Evolutionary conservation across 2,113 vertebrate species (phyloP).

Genomic region (Seriola aureovittata): DNA sequence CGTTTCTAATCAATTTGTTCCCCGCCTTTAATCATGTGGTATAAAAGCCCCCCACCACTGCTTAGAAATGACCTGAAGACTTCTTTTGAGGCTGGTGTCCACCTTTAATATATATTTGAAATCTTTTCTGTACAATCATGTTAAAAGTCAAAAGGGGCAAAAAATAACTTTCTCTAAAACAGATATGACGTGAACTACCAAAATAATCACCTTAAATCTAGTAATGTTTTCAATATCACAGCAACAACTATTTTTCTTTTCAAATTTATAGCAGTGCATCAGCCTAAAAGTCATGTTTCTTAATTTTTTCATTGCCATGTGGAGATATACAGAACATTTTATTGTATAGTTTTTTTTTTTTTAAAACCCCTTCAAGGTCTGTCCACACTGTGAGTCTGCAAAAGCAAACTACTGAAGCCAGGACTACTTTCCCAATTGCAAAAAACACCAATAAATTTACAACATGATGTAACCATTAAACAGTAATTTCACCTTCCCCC

Average conservation of each 20-base stretch:
- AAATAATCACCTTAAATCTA: background rate
- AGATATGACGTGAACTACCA: background rate
- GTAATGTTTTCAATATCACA: background rate
- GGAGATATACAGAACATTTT: no score
- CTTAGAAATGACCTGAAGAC: slow-evolving; percentile 6
- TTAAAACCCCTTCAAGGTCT: no score
- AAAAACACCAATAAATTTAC: slow-evolving; percentile 11
- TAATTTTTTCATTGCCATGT: no score
- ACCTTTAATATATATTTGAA: background rate
- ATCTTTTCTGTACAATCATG: background rate
- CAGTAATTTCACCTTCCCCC: background rate
- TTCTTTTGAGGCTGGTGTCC: background rate
- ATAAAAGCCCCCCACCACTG: slow-evolving; percentile 20
- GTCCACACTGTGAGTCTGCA: background rate
- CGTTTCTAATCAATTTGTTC: slow-evolving; percentile 54
- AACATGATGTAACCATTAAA: background rate
- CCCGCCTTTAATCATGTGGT: slow-evolving; percentile 49
- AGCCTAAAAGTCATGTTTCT: no score
- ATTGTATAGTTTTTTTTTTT: no score
- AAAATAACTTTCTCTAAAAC: background rate
- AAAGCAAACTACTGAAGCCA: background rate
- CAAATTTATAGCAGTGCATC: no score
- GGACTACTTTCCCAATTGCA: no score
- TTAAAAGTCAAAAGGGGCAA: background rate
- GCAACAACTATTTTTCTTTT: no score